These are phyloP conservation scores for Lycaon pictus DNA, from an alignment of 2,113 vertebrate genomes.

Conservation along the genomic window DNA sequence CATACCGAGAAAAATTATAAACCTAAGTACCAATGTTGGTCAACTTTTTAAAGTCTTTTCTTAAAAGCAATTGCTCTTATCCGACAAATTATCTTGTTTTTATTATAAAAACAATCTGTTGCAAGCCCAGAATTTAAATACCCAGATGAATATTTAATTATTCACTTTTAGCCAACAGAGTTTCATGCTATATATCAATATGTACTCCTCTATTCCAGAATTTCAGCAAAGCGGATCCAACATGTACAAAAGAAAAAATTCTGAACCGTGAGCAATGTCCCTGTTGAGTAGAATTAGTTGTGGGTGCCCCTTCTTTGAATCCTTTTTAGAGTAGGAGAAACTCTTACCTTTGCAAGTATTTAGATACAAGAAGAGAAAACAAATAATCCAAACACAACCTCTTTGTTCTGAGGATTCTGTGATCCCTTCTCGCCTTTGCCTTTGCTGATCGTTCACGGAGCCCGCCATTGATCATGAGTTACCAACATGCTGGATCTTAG, in stretches of 20 bases:
- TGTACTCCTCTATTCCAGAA: slow-evolving; percentile 40
- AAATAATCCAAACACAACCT: not conserved
- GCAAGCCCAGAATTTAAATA: slow-evolving; percentile 14
- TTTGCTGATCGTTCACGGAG: not conserved
- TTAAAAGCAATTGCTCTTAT: not conserved
- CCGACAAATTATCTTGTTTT: not conserved
- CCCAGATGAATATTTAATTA: slow-evolving; percentile 25
- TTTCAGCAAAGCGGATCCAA: not conserved
- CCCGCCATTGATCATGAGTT: not conserved
- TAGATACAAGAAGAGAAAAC: not conserved
- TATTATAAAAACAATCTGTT: slow-evolving; percentile 24
- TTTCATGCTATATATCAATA: not conserved
- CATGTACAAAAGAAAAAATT: not conserved
- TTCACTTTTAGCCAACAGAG: slow-evolving; percentile 15
- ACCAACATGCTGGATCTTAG: not conserved
- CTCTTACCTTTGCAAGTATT: not conserved
- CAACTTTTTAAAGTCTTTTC: not conserved
- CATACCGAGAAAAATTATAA: not conserved
- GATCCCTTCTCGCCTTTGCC: not conserved
- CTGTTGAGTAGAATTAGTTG: not conserved
- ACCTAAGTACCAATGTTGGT: not conserved
- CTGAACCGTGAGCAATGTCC: not conserved
- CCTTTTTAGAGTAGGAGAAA: not conserved
- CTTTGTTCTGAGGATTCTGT: not conserved
- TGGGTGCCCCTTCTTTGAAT: not conserved